phyloP scores from a whole-genome alignment of 2,797 vertebrate species.

The Macroramphosus scolopax region DNA sequence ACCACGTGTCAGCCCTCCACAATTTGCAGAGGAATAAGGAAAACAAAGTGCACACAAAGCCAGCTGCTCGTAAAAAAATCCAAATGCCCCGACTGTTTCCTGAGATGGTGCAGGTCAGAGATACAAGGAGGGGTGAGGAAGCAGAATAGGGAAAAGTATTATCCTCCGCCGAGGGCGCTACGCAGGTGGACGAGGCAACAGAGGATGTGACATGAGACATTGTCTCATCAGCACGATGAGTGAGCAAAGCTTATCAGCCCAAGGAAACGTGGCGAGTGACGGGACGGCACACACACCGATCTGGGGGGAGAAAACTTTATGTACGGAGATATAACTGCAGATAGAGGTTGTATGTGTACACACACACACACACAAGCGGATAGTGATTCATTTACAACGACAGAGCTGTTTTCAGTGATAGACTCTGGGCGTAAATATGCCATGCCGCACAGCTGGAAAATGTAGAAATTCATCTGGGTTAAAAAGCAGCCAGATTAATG shows the following conservation, averaged over 20 bases:
- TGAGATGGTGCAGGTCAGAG: constrained; percentile 43
- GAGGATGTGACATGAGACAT: constrained; percentile 53
- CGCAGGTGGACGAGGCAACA: constrained; percentile 55
- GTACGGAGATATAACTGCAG: constrained; percentile 18
- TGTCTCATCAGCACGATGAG: constrained; percentile 51
- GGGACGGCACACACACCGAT: constrained; percentile 6
- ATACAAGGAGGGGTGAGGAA: constrained; percentile 34
- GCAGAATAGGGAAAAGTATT: constrained; percentile 32
- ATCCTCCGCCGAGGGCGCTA: constrained; percentile 22
- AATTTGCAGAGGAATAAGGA: constrained; percentile 36
- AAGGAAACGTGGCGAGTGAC: constrained; percentile 37
- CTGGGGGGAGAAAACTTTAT: constrained; percentile 34
- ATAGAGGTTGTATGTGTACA: constrained; percentile 5
- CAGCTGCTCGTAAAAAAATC: constrained; percentile 54
- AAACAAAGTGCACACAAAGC: constrained; percentile 57
- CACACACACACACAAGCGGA: constrained; percentile 25
- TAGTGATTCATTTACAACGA: constrained; percentile 74
- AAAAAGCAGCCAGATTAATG: constrained; percentile 76
- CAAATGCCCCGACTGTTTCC: constrained; percentile 37
- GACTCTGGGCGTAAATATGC: constrained; percentile 74
- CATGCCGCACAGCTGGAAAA: constrained; percentile 76
- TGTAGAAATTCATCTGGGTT: constrained; percentile 77
- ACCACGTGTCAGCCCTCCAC: constrained; percentile 61
- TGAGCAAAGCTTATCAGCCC: constrained; percentile 35
- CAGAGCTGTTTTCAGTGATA: constrained; percentile 73